Conservation (phyloP, 1,140 invertebrate genomes). For the Cyphomyrmex costatus region DNA sequence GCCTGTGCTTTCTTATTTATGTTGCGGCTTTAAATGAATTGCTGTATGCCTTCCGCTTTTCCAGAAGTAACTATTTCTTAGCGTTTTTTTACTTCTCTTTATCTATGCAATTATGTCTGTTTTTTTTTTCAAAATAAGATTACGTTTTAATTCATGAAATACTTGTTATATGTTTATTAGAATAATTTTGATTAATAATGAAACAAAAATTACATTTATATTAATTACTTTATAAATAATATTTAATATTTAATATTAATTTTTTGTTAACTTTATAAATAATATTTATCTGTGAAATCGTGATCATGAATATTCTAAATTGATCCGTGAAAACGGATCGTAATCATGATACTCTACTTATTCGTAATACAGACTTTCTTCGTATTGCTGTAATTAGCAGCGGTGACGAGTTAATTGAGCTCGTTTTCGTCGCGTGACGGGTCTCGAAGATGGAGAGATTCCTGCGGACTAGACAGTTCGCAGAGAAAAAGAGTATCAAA, state of each 20-base stretch:
- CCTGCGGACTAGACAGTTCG: conserved; percentile 49
- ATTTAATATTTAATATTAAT: too few relatives aligned
- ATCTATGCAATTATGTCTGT: neutral
- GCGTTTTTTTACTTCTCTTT: conserved; percentile 28
- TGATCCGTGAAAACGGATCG: neutral
- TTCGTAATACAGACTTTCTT: conserved; percentile 75
- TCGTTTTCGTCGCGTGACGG: conserved; percentile 82
- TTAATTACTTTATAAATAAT: neutral
- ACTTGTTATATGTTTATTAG: neutral
- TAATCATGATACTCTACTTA: conserved; percentile 68
- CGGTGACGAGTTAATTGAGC: conserved; percentile 83
- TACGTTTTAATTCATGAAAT: neutral
- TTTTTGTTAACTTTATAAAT: neutral
- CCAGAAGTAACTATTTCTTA: conserved; percentile 68
- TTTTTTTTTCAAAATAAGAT: neutral
- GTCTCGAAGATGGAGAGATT: conserved; percentile 70
- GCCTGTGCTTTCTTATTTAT: conserved; percentile 16
- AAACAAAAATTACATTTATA: neutral
- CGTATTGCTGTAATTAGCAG: conserved; percentile 79
- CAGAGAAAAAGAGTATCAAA: conserved; percentile 48
- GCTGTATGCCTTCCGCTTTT: conserved; percentile 46
- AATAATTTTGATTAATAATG: neutral
- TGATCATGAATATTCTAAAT: neutral
- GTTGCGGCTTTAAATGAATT: conserved; percentile 53
- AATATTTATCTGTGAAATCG: conserved; percentile 4